Percentiles rank a stretch among this genome's conserved stretches.
These are phyloP conservation scores for Neotoma lepida DNA, from an alignment of 2,113 vertebrate species.

Conservation along the genomic window DNA sequence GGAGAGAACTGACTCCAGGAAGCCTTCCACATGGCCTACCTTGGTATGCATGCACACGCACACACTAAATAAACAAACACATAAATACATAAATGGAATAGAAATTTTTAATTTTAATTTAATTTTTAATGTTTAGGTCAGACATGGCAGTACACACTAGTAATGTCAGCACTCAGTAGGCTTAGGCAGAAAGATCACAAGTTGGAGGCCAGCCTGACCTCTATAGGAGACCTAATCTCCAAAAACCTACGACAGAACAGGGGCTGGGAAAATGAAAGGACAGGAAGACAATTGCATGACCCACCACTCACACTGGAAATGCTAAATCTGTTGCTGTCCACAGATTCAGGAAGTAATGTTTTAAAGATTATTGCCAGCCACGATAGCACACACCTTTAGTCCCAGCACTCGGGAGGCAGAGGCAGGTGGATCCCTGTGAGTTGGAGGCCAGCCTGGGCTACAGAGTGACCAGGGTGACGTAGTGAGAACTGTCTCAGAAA, in stretches of 20 bases:
- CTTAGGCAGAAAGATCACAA: neutral
- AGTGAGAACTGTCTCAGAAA: neutral
- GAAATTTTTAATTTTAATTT: neutral
- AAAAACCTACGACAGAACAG: neutral
- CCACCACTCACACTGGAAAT: neutral
- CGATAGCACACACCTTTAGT: too few relatives aligned
- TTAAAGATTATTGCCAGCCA: neutral
- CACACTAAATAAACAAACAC: neutral
- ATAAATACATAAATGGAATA: neutral
- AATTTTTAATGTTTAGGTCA: neutral
- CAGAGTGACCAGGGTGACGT: neutral
- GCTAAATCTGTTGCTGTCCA: neutral
- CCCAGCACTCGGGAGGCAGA: neutral
- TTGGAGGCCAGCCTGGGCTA: neutral
- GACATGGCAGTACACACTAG: neutral
- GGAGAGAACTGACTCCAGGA: neutral
- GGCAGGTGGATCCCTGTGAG: neutral
- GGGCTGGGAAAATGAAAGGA: neutral
- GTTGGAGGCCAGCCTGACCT: neutral
- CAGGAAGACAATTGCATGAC: constrained; percentile 19
- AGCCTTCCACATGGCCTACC: neutral
- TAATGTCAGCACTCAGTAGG: neutral
- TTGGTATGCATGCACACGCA: neutral
- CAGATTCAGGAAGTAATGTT: neutral
- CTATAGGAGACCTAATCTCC: neutral